These are phyloP conservation scores for Promerops cafer DNA, from an alignment of 2,113 vertebrate genomes.

Conservation along the genomic window DNA sequence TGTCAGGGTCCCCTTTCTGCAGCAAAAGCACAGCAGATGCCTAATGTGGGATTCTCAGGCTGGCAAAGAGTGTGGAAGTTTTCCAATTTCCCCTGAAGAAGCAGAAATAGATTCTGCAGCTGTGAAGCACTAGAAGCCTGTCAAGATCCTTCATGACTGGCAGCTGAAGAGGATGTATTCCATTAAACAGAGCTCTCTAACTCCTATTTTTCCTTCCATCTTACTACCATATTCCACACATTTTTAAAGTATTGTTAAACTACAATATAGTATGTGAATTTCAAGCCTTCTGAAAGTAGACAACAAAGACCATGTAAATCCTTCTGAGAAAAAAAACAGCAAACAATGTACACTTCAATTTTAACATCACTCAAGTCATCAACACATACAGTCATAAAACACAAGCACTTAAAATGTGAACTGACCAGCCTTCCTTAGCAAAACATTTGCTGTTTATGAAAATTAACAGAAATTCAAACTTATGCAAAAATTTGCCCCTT, in stretches of 20 bases:
- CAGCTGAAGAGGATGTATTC: slow-evolving; percentile 27
- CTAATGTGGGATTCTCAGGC: background rate
- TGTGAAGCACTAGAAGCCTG: slow-evolving; percentile 19
- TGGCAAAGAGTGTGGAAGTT: slow-evolving; percentile 13
- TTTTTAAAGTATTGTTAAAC: background rate
- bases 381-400: background rate
- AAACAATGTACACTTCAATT: background rate
- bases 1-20: slow-evolving; percentile 9
- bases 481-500: background rate
- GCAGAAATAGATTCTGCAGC: slow-evolving; percentile 39
- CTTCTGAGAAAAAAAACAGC: background rate
- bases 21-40: background rate
- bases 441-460: background rate
- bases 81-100: slow-evolving; percentile 26
- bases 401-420: background rate
- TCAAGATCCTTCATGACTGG: slow-evolving; percentile 27
- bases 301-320: background rate
- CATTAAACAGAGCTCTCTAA: background rate
- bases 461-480: background rate
- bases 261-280: background rate
- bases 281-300: background rate
- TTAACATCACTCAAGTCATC: background rate
- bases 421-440: background rate
- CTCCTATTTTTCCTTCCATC: background rate
- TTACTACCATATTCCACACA: background rate